Conservation (phyloP, 2,113 vertebrate genomes). For the human region DNA sequence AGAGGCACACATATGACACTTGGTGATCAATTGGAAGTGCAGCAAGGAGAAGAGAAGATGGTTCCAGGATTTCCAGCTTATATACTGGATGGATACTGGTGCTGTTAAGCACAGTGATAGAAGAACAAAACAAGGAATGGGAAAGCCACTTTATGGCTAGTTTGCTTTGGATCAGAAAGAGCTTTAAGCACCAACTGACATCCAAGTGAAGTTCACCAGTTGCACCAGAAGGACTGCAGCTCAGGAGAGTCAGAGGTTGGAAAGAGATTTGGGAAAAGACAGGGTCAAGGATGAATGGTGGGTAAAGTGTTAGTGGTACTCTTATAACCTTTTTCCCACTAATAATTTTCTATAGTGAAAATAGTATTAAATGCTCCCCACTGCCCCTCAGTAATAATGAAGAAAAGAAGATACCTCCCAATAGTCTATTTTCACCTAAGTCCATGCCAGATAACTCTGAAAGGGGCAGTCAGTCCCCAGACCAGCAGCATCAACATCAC, state of each 20-base stretch:
- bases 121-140: not conserved
- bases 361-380: not conserved
- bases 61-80: not conserved
- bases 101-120: not conserved
- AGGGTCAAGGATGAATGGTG: not conserved
- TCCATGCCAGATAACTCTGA: not conserved
- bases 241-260: not conserved
- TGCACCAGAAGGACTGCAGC: not conserved
- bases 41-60: not conserved
- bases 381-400: not conserved
- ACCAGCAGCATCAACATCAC: not conserved
- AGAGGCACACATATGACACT: not conserved
- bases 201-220: not conserved
- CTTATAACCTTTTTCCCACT: not conserved
- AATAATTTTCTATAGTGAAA: not conserved
- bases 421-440: not conserved
- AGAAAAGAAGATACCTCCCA: not conserved
- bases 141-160: not conserved
- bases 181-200: not conserved
- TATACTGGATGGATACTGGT: not conserved
- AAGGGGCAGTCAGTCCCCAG: not conserved
- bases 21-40: not conserved
- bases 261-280: not conserved
- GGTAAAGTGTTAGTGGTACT: not conserved
- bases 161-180: not conserved